Percentiles rank a stretch among this genome's conserved stretches.
Evolutionary conservation across 2,888 invertebrate genomes (phyloP).

Genomic region (Drosophila lutescens): DNA sequence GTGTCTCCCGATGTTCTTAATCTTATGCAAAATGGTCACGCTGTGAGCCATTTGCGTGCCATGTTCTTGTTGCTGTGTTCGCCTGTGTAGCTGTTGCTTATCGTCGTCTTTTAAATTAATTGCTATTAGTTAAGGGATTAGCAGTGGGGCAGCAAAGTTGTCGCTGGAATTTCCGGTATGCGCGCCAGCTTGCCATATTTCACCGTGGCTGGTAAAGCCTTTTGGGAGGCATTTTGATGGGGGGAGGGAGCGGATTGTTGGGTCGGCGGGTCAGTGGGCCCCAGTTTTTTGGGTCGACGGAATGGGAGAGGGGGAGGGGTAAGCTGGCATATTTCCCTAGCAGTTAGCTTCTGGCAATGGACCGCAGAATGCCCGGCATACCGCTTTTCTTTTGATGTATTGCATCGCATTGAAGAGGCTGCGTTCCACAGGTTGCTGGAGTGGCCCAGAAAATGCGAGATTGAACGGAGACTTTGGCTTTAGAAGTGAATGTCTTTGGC

Average conservation of each 20-base stretch:
- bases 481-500: constrained; percentile 25
- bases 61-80: constrained; percentile 44
- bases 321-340: constrained; percentile 47
- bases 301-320: neutral
- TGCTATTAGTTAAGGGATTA: constrained; percentile 82
- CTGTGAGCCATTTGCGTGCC: constrained; percentile 73
- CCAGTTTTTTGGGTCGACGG: constrained; percentile 12
- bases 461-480: constrained; percentile 15
- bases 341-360: constrained; percentile 46
- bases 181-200: constrained; percentile 71
- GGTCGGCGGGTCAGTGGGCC: constrained; percentile 9
- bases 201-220: constrained; percentile 47
- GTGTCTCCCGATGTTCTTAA: constrained; percentile 75
- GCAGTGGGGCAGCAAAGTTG: constrained; percentile 74
- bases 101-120: constrained; percentile 82
- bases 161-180: constrained; percentile 81
- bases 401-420: constrained; percentile 78
- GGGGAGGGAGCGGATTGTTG: neutral
- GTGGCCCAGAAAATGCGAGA: constrained; percentile 33
- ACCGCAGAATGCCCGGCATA: constrained; percentile 65
- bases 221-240: constrained; percentile 9
- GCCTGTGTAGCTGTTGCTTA: constrained; percentile 65
- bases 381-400: constrained; percentile 82
- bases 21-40: constrained; percentile 78
- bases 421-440: constrained; percentile 81